Evolutionary conservation across 2,797 vertebrate species (phyloP).

Genomic region (Enteromius mattozi): DNA sequence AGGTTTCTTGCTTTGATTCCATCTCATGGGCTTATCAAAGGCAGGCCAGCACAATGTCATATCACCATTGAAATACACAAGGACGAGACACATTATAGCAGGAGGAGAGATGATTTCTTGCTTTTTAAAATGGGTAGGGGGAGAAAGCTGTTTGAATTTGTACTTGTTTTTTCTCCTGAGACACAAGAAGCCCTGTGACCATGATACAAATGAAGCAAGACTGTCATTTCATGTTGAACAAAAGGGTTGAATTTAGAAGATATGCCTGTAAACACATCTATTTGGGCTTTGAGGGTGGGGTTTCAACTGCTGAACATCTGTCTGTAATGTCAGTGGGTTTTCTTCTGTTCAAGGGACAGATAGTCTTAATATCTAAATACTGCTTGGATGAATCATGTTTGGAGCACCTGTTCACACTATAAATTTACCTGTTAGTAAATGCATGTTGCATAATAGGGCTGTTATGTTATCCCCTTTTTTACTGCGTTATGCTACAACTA

Average conservation of each 20-base stretch:
- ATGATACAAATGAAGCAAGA: slow-evolving; percentile 19
- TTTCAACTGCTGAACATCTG: background rate
- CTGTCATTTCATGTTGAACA: background rate
- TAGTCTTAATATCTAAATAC: slow-evolving; percentile 1
- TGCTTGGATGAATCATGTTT: background rate
- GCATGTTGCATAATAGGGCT: background rate
- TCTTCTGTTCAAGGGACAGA: slow-evolving; percentile 7
- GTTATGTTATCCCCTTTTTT: background rate
- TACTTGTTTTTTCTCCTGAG: slow-evolving; percentile 17
- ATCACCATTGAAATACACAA: slow-evolving; percentile 50
- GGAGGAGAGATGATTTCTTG: slow-evolving; percentile 37
- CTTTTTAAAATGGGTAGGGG: slow-evolving; percentile 30
- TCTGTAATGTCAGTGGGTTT: background rate
- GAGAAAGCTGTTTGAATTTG: slow-evolving; percentile 26
- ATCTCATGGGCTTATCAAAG: slow-evolving; percentile 54
- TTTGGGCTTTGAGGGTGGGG: background rate
- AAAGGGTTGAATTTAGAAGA: slow-evolving; percentile 2
- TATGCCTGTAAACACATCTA: slow-evolving; percentile 4
- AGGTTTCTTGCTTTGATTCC: slow-evolving; percentile 58
- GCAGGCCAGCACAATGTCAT: slow-evolving; percentile 32
- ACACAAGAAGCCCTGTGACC: slow-evolving; percentile 13
- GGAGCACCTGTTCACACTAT: background rate
- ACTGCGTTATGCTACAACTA: background rate
- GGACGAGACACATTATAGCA: slow-evolving; percentile 20
- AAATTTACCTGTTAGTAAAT: background rate